These are phyloP conservation scores for Lycaena phlaeas DNA, from an alignment of 2,888 invertebrate species.

Conservation along the genomic window DNA sequence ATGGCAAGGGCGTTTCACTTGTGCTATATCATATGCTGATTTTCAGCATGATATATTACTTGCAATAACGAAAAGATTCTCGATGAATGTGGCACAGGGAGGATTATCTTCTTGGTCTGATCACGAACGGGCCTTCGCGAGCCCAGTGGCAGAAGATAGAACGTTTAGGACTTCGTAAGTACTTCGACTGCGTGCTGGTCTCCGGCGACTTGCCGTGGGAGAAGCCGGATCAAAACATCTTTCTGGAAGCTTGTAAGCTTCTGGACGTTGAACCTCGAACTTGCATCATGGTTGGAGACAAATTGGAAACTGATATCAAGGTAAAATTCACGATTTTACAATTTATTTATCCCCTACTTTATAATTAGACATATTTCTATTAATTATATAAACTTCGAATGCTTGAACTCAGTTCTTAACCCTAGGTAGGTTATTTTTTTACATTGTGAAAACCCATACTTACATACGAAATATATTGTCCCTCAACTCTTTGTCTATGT, in stretches of 20 bases:
- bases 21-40: constrained; percentile 50
- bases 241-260: constrained; percentile 84
- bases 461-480: no score
- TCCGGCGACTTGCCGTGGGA: constrained; percentile 90
- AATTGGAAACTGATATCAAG: constrained; percentile 89
- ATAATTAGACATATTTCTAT: no score
- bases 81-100: constrained; percentile 72
- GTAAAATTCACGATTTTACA: no score
- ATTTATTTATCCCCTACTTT: no score
- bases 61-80: constrained; percentile 57
- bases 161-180: constrained; percentile 77
- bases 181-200: constrained; percentile 86
- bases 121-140: constrained; percentile 89
- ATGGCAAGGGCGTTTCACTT: constrained; percentile 11
- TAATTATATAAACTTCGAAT: no score
- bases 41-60: constrained; percentile 43
- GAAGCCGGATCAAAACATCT: constrained; percentile 87
- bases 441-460: no score
- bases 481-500: no score
- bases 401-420: no score
- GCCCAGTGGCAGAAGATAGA: constrained; percentile 92
- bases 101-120: constrained; percentile 83
- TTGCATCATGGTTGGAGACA: constrained; percentile 92
- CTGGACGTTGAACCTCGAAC: constrained; percentile 81
- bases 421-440: no score